Percentiles rank a stretch among this genome's conserved stretches.
Conservation (phyloP, 2,113 vertebrate species). For the Nibea coibor region DNA sequence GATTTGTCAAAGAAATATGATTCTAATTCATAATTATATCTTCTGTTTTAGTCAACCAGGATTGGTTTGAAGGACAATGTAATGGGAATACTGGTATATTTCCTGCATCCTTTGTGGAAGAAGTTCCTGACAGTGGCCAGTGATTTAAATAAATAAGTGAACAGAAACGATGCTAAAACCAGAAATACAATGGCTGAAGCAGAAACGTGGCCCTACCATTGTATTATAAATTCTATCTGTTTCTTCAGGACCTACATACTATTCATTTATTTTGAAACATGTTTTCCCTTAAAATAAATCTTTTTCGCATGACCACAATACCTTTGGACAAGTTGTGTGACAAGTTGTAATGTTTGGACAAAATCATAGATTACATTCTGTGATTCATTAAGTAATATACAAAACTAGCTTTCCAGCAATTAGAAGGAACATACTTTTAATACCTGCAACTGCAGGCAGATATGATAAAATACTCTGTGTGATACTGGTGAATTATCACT, state of each 20-base stretch:
- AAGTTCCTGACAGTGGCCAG: conserved; percentile 38
- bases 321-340: not conserved
- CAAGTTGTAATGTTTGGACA: not conserved
- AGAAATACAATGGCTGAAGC: not conserved
- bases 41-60: conserved; percentile 88
- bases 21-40: conserved; percentile 13
- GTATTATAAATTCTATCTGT: not conserved
- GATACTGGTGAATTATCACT: not conserved
- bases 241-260: not conserved
- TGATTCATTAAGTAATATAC: not conserved
- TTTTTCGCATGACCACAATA: not conserved
- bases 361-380: not conserved
- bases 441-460: not conserved
- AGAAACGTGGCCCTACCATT: not conserved
- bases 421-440: not conserved
- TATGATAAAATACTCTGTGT: conserved; percentile 12
- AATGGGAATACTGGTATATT: conserved; percentile 93
- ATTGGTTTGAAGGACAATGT: conserved; percentile 94
- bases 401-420: not conserved
- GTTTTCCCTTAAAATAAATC: too few species aligned
- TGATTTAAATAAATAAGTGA: not conserved
- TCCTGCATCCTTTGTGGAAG: conserved; percentile 87
- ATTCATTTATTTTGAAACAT: not conserved
- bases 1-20: not conserved
- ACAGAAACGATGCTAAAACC: not conserved